Conservation (phyloP, 2,888 invertebrate genomes). For the Nymphalis c-album region DNA sequence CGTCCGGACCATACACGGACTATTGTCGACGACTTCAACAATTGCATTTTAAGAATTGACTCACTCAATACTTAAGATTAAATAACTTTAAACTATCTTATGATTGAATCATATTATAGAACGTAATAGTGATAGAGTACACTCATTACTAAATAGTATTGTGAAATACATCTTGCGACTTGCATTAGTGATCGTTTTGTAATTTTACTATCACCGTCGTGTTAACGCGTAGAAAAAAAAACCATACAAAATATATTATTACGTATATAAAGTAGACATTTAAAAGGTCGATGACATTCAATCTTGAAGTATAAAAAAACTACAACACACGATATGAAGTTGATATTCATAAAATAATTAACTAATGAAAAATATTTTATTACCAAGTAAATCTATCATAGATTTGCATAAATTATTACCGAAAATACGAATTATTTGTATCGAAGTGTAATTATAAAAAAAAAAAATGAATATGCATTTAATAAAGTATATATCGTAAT, state of each 20-base stretch:
- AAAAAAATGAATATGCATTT: constrained; percentile 1
- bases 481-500: not conserved
- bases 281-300: constrained; percentile 20
- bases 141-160: constrained; percentile 8
- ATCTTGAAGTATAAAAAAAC: constrained; percentile 20
- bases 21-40: constrained; percentile 47
- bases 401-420: constrained; percentile 24
- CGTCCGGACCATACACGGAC: constrained; percentile 61
- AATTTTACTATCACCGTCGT: constrained; percentile 18
- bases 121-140: constrained; percentile 9
- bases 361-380: constrained; percentile 23
- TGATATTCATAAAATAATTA: constrained; percentile 13
- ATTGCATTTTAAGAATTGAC: constrained; percentile 46
- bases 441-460: constrained; percentile 15
- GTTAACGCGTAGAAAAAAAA: constrained; percentile 1
- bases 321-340: constrained; percentile 9
- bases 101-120: not conserved
- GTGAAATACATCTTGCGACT: constrained; percentile 1
- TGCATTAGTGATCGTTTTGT: constrained; percentile 16
- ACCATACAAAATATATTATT: constrained; percentile 1
- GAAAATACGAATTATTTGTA: constrained; percentile 9
- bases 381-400: constrained; percentile 10
- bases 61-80: constrained; percentile 39
- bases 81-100: constrained; percentile 14
- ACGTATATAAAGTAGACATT: constrained; percentile 10